Evolutionary conservation across 2,113 vertebrate species (phyloP), one percentile per base, ranked within the genome.

Genomic region (Neogale vison): DNA sequence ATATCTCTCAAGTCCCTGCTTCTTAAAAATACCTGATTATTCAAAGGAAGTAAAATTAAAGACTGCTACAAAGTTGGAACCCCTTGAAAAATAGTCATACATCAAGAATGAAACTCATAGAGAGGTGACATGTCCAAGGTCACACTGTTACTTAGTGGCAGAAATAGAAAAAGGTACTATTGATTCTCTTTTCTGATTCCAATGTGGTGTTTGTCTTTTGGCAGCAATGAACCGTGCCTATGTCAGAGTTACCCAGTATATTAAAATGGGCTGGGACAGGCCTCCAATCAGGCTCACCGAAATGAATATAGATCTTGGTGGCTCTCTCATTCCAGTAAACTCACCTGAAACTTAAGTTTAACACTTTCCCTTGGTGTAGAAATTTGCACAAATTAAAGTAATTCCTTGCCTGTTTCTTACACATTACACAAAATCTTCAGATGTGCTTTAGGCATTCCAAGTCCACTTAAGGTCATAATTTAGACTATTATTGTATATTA

Each of bases 401-500:
- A 85, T 59, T 88, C 31, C 65, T 57, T 67, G 57, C 52, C 61
- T 90, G 4, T 57, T 52, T 69, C 36, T n/a, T n/a, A 15, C 52
- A 39, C 85, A 65, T 3, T 59, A 31, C 18, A 20, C 9, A 89
- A 29, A 52, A 29, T 34, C 4, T 76, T 83, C 59, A 36, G 1
- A 50, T 76, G 52, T 85, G 36, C 87, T 91, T 59, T 2, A 11
- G 26, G 39, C 50, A 59, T 81, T 95, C 65, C 95, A 69, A 80
- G 69, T 90, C 83, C 83, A 90, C 36, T 87, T 89, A 65, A 67
- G 83, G 63, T 94, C 93, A 87, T 90, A 50, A 92, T 97, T 96
- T 77, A 76, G 94, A 88, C 69, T 96, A 61, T 90, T 95, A 96
- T 88, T 96, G 55, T 95, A 88, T 96, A 85, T 93, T 97, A 86